Conservation (phyloP, 2,797 vertebrate species). For the Pangasius larnaudii region DNA sequence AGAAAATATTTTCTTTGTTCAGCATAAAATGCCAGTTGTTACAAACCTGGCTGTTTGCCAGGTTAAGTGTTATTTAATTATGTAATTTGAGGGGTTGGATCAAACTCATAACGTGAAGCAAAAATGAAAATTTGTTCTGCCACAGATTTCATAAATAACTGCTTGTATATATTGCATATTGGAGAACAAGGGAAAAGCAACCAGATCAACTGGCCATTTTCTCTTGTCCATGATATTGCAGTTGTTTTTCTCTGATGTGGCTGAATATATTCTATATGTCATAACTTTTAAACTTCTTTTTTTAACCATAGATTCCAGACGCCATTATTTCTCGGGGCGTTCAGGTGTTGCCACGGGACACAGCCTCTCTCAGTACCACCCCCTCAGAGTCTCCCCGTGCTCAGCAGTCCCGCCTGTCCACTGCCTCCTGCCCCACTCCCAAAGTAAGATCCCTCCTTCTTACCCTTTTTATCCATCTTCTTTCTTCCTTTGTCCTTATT, state of each 20-base stretch:
- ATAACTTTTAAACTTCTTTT: conserved; percentile 76
- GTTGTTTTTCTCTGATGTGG: neutral
- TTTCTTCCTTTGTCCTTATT: neutral
- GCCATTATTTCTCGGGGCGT: conserved; percentile 97
- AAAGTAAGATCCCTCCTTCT: conserved; percentile 86
- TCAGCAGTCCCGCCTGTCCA: conserved; percentile 97
- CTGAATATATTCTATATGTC: neutral
- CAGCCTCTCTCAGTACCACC: conserved; percentile 96
- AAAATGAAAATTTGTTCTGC: neutral
- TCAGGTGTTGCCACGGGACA: conserved; percentile 96
- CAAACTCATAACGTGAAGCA: neutral
- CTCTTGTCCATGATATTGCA: neutral
- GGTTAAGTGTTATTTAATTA: too few species aligned
- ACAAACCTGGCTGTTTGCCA: neutral
- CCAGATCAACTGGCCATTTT: neutral
- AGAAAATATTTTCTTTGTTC: neutral
- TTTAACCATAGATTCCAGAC: conserved; percentile 90
- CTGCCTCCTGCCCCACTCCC: conserved; percentile 97
- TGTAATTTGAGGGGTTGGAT: neutral
- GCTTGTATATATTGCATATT: neutral
- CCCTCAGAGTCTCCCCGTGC: conserved; percentile 97
- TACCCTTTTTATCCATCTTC: neutral
- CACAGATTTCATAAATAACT: neutral
- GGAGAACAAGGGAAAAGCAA: neutral
- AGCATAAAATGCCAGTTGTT: neutral